These are phyloP conservation scores for Gymnocheta viridis DNA, from an alignment of 2,888 invertebrate species.

Conservation along the genomic window DNA sequence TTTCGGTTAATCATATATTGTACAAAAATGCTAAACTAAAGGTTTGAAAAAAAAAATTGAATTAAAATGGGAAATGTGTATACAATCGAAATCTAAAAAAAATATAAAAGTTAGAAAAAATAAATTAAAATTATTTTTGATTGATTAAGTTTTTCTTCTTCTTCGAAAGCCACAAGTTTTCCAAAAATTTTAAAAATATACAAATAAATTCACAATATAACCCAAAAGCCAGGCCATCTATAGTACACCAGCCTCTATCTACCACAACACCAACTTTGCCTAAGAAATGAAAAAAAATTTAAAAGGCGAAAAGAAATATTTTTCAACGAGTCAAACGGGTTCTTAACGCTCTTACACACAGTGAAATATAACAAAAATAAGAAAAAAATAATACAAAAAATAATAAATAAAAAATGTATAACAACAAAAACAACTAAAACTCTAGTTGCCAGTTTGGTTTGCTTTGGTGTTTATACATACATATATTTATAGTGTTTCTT, in stretches of 20 bases:
- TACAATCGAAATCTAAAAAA: not conserved
- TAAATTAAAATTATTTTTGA: not conserved
- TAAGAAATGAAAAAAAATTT: constrained; percentile 64
- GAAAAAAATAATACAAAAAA: constrained; percentile 20
- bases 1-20: too few relatives aligned
- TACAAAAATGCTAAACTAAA: not conserved
- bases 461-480: constrained; percentile 64
- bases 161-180: not conserved
- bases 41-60: not conserved
- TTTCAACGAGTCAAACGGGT: constrained; percentile 82
- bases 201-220: constrained; percentile 27
- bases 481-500: constrained; percentile 49
- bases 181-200: constrained; percentile 13
- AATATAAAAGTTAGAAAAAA: not conserved
- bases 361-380: constrained; percentile 62
- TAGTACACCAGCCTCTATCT: constrained; percentile 49
- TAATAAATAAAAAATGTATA: constrained; percentile 12
- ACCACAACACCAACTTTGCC: constrained; percentile 71
- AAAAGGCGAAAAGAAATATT: constrained; percentile 78
- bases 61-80: not conserved
- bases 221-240: constrained; percentile 43
- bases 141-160: not conserved
- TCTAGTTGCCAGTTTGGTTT: constrained; percentile 68
- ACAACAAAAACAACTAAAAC: constrained; percentile 67
- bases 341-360: constrained; percentile 75